These are phyloP conservation scores for Sinhomidia bicolor DNA, from an alignment of 2,888 invertebrate species.

Conservation along the genomic window DNA sequence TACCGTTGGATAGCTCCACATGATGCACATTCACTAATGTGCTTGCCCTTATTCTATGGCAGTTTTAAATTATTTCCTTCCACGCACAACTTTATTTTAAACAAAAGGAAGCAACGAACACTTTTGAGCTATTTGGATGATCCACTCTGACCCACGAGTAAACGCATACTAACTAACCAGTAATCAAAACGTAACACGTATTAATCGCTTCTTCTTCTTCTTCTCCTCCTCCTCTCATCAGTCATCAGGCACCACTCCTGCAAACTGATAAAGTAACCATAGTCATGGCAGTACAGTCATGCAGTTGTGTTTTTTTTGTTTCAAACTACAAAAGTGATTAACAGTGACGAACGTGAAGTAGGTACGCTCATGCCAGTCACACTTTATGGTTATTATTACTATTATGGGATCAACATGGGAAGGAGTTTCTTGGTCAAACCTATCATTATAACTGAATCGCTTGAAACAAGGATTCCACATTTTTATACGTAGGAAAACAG, in stretches of 20 bases:
- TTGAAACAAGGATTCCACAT: constrained; percentile 68
- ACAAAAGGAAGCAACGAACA: too few relatives aligned
- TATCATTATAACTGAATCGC: constrained; percentile 63
- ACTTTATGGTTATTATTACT: background rate
- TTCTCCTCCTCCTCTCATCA: too few relatives aligned
- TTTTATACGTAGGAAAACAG: constrained; percentile 70
- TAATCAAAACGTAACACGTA: background rate
- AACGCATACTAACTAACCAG: constrained; percentile 49
- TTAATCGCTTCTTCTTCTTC: too few relatives aligned
- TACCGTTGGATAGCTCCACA: constrained; percentile 64
- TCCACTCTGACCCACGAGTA: constrained; percentile 49
- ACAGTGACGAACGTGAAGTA: background rate
- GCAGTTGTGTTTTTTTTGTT: too few relatives aligned
- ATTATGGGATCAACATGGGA: constrained; percentile 45
- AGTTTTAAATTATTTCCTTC: background rate
- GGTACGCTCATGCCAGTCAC: constrained; percentile 53
- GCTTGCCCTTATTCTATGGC: background rate
- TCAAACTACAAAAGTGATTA: too few relatives aligned
- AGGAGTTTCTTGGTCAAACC: constrained; percentile 67
- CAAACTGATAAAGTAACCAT: too few relatives aligned
- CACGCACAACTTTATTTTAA: background rate
- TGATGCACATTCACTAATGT: background rate
- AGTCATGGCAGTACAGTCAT: too few relatives aligned
- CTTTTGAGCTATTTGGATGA: constrained; percentile 18
- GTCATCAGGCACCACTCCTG: constrained; percentile 19